These are phyloP conservation scores for Protophormia terraenovae DNA, from an alignment of 2,888 invertebrate genomes.

Conservation along the genomic window DNA sequence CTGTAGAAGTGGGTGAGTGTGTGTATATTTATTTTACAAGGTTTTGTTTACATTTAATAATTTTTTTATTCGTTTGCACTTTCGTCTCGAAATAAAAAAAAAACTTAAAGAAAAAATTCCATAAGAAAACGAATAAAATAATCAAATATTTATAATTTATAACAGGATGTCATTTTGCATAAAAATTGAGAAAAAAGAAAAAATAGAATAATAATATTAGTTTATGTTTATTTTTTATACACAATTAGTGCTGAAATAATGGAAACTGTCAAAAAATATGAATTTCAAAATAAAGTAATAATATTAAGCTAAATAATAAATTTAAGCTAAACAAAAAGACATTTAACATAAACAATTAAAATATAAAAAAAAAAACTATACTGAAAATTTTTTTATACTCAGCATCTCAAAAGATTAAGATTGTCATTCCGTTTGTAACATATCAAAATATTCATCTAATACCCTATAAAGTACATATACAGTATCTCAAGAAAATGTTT, in stretches of 20 bases:
- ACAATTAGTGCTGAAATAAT: not conserved
- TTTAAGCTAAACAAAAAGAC: too few species aligned
- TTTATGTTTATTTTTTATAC: not conserved
- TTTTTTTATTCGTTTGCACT: not conserved
- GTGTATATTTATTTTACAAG: slow-evolving; percentile 9
- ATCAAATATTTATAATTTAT: slow-evolving; percentile 20
- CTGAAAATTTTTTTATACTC: too few species aligned
- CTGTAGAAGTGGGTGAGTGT: slow-evolving; percentile 5
- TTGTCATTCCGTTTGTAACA: too few species aligned
- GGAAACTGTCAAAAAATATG: not conserved
- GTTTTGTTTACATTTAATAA: slow-evolving; percentile 54
- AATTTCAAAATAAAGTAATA: too few species aligned
- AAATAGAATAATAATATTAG: not conserved
- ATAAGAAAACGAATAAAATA: slow-evolving; percentile 7
- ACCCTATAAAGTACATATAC: too few species aligned
- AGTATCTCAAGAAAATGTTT: too few species aligned
- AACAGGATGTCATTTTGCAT: slow-evolving; percentile 58
- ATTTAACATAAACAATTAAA: too few species aligned
- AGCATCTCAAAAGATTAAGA: too few species aligned
- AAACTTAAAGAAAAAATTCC: slow-evolving; percentile 22
- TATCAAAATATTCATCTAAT: too few species aligned
- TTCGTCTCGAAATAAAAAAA: slow-evolving; percentile 37
- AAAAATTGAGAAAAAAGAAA: slow-evolving; percentile 6
- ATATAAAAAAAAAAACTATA: too few species aligned
- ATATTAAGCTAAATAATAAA: too few species aligned